phyloP scores from a whole-genome alignment of 2,113 vertebrate genomes.

The Vulpes lagopus region DNA sequence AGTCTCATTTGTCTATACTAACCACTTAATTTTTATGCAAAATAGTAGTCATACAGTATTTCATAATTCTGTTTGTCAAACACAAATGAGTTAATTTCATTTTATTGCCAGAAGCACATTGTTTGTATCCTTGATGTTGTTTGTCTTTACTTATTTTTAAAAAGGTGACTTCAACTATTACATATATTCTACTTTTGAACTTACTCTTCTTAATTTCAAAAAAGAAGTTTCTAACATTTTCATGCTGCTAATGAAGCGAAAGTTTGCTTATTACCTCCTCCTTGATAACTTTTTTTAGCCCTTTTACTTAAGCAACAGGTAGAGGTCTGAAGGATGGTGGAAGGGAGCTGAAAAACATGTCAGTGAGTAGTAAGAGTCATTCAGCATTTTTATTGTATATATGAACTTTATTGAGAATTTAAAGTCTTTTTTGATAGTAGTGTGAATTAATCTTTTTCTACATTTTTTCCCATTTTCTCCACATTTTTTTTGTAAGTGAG shows the following conservation, averaged over 20 bases:
- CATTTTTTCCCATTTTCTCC: background rate
- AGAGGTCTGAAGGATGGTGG: background rate
- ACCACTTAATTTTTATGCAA: background rate
- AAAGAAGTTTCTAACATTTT: slow-evolving; percentile 19
- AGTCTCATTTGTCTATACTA: background rate
- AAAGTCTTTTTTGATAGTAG: background rate
- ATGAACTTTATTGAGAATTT: background rate
- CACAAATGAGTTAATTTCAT: background rate
- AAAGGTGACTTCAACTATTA: background rate
- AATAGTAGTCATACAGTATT: background rate
- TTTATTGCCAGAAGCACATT: background rate
- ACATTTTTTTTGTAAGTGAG: background rate
- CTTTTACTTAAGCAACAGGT: background rate
- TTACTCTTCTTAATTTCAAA: background rate
- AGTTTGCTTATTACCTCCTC: background rate
- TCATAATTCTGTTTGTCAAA: background rate
- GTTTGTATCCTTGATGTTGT: background rate
- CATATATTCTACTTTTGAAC: background rate
- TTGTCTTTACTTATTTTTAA: background rate
- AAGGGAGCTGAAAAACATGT: background rate
- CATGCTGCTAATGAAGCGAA: background rate
- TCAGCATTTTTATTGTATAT: background rate
- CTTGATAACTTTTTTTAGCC: background rate
- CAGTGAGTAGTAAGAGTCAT: background rate
- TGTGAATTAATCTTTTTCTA: background rate